Evolutionary conservation across 1,140 invertebrate genomes (phyloP), one percentile per base, ranked within the genome.

Genomic region (Archivesica marissinica): DNA sequence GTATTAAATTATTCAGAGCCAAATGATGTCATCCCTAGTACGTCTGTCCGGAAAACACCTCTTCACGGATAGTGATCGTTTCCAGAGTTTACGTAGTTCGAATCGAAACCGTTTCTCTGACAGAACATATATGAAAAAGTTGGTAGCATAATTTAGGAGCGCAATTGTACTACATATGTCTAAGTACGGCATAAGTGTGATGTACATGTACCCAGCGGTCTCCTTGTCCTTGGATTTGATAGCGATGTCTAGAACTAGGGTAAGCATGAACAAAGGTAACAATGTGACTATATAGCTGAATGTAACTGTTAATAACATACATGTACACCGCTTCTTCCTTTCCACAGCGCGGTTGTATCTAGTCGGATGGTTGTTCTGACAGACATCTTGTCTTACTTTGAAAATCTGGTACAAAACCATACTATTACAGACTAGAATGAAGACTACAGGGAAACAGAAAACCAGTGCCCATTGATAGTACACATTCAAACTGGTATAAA

Each of bases 281-380:
- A 92, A 86, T 20, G 91, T 91, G 0, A 90, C 20, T 0, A 93
- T 85, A 84, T 90, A 92, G 2, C 87, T 91, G 38, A 92, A 91
- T 41, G 90, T 90, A 11, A 93, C 90, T 13, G 86, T 80, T 13
- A 93, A 76, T 20, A 93, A 82, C 91, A 93, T 92, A 30, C 89
- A 88, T 1, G 92, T 92, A 2, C 92, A 92, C 54, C 91, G 92
- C 50, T 90, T 87, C 23, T 87, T 86, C 33, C 1, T 66, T 23
- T 9, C 25, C 75, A 39, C 72, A 23, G 13, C 30, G 15, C 47
- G 39, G 28, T 25, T 47, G 47, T 30, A 44, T 28, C 54, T 70
- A 3, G 59, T 75, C 6, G 61, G 28, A 41, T 38, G 15, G 85
- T 77, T 9, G 78, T 89, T 25, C 80, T 86, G 15, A 64, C 59